Evolutionary conservation across 2,888 invertebrate species (phyloP).

Genomic region (Drosophila ezoana): DNA sequence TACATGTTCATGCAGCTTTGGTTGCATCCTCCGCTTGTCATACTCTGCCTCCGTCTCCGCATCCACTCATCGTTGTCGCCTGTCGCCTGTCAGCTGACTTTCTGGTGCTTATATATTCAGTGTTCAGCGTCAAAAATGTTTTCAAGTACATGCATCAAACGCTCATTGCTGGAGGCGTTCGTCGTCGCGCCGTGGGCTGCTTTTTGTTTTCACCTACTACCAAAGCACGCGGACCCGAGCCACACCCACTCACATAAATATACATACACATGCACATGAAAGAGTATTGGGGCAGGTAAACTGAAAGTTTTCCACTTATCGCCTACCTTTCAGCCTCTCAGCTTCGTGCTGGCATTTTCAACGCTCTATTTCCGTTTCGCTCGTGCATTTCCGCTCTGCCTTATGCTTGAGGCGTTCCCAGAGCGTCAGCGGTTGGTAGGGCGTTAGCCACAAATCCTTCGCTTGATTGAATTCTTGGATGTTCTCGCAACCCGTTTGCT

Average conservation of each 20-base stretch:
- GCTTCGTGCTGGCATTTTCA: conserved; percentile 53
- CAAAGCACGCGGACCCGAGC: neutral
- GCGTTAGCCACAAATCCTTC: conserved; percentile 67
- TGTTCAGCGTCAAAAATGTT: conserved; percentile 51
- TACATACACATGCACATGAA: conserved; percentile 5
- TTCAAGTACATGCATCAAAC: conserved; percentile 74
- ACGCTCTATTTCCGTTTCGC: conserved; percentile 61
- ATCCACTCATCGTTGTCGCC: conserved; percentile 15
- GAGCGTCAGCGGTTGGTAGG: conserved; percentile 34
- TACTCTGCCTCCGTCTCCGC: neutral
- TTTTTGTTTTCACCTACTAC: conserved; percentile 16
- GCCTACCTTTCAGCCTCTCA: conserved; percentile 39
- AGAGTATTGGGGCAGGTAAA: conserved; percentile 43
- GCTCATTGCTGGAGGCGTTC: conserved; percentile 56
- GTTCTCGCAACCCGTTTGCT: conserved; percentile 23
- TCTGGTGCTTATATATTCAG: conserved; percentile 26
- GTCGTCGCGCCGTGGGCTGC: conserved; percentile 28
- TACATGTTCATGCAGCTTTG: conserved; percentile 53
- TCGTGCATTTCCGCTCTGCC: conserved; percentile 64
- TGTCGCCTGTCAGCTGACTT: conserved; percentile 64
- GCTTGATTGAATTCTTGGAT: conserved; percentile 71
- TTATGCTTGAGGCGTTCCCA: conserved; percentile 50
- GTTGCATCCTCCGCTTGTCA: conserved; percentile 56
- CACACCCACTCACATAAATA: neutral
- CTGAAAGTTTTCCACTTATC: conserved; percentile 62